A percentile compares a stretch with the other conserved stretches of the same genome.
These are phyloP conservation scores for Gasteruption jaculator DNA, from an alignment of 2,888 invertebrate genomes.

Conservation along the genomic window DNA sequence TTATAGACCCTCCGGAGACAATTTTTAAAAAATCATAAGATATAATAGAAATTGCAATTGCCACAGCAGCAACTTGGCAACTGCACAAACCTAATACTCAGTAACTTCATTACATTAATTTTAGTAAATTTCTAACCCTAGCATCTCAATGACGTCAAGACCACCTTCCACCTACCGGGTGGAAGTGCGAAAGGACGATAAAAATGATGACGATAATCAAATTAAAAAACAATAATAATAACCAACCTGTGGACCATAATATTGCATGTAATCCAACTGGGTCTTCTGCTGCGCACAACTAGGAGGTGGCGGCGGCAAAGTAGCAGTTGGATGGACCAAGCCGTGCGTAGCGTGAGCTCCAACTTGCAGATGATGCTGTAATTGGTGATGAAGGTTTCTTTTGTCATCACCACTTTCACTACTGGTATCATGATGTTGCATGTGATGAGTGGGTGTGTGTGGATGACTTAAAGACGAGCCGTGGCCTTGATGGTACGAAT, in stretches of 20 bases:
- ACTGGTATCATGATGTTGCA: conserved; percentile 42
- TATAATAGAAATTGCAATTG: no score
- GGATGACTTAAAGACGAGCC: conserved; percentile 39
- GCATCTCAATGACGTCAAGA: no score
- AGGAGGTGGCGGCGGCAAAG: conserved; percentile 41
- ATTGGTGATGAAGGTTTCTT: conserved; percentile 46
- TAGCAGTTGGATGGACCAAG: conserved; percentile 46
- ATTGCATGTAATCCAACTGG: conserved; percentile 49
- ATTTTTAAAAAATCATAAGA: no score
- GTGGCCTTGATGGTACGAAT: conserved; percentile 45
- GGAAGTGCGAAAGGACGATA: no score
- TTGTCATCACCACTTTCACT: conserved; percentile 45
- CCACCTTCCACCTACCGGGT: no score
- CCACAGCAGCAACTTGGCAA: no score
- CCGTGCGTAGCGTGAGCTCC: conserved; percentile 37
- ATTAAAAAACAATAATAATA: background rate
- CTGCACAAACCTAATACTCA: no score
- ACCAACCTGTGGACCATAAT: conserved; percentile 46
- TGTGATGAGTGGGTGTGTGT: conserved; percentile 43
- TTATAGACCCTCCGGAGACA: no score
- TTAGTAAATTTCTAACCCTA: no score
- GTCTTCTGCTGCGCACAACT: conserved; percentile 49
- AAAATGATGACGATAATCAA: no score
- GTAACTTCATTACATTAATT: no score
- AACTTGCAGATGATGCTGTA: conserved; percentile 45